Conservation (phyloP, 2,797 vertebrate species). For the Gallinago solitaria region DNA sequence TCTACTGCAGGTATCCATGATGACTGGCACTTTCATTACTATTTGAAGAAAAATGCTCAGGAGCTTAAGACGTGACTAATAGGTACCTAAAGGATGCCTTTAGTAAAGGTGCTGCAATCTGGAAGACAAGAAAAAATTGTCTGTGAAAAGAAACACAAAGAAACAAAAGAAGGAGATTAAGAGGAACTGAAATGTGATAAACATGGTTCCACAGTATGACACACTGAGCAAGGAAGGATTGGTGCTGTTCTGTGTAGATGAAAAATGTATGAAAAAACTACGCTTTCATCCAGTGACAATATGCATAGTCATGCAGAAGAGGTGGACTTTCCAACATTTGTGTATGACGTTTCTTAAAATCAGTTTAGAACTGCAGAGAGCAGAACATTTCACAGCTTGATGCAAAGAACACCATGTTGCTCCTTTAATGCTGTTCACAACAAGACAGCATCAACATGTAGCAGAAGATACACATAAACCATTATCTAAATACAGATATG, state of each 20-base stretch:
- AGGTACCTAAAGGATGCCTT: background rate
- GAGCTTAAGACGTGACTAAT: background rate
- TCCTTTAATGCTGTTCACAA: background rate
- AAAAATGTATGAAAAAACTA: background rate
- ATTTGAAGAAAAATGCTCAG: background rate
- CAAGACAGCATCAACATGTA: background rate
- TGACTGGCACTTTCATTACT: background rate
- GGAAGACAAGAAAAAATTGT: background rate
- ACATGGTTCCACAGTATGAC: background rate
- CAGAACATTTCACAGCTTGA: background rate
- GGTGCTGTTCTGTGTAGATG: background rate
- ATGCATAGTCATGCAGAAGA: background rate
- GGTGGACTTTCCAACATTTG: background rate
- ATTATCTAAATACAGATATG: background rate
- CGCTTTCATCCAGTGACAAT: background rate
- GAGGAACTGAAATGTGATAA: background rate
- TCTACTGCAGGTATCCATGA: background rate
- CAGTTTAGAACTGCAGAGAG: background rate
- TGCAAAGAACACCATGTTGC: background rate
- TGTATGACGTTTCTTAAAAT: background rate
- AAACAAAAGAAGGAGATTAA: background rate
- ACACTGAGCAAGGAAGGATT: background rate
- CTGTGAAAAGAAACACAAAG: background rate
- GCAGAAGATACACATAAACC: background rate
- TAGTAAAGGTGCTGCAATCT: background rate